Conservation (phyloP, 2,888 invertebrate species). For the Chelonus formosanus region DNA sequence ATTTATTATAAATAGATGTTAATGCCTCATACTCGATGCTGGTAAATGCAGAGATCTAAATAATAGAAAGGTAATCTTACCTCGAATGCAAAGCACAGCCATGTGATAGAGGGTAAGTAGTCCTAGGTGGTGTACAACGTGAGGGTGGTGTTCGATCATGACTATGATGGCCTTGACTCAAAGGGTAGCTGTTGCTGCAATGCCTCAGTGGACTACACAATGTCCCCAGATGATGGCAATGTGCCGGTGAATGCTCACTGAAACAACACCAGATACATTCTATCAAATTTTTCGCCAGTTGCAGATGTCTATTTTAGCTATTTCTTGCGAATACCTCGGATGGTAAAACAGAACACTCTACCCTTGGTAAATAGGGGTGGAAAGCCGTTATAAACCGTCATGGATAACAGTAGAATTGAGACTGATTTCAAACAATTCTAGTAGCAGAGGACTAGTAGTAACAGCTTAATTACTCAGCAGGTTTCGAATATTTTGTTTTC, state of each 20-base stretch:
- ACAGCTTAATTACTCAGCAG: too few relatives aligned
- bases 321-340: too few relatives aligned
- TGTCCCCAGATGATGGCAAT: constrained; percentile 54
- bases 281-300: not conserved
- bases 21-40: too few relatives aligned
- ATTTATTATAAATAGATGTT: too few relatives aligned
- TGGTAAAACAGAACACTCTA: too few relatives aligned
- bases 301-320: constrained; percentile 2
- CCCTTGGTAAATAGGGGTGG: too few relatives aligned
- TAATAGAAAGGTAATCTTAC: constrained; percentile 42
- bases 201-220: constrained; percentile 51
- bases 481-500: too few relatives aligned
- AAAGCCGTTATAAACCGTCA: too few relatives aligned
- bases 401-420: too few relatives aligned
- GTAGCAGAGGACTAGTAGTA: too few relatives aligned
- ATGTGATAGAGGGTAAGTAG: constrained; percentile 50
- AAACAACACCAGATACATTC: constrained; percentile 38
- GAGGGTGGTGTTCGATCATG: constrained; percentile 44
- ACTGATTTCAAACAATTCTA: too few relatives aligned
- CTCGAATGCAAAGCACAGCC: constrained; percentile 56
- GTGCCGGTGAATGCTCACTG: constrained; percentile 55
- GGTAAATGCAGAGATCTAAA: too few relatives aligned
- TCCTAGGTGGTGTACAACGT: constrained; percentile 45
- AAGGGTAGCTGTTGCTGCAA: constrained; percentile 46
- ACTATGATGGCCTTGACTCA: constrained; percentile 31